Base-by-base conservation (phyloP, 2,888 invertebrate genomes). In the Stenotaenia linearis region DNA sequence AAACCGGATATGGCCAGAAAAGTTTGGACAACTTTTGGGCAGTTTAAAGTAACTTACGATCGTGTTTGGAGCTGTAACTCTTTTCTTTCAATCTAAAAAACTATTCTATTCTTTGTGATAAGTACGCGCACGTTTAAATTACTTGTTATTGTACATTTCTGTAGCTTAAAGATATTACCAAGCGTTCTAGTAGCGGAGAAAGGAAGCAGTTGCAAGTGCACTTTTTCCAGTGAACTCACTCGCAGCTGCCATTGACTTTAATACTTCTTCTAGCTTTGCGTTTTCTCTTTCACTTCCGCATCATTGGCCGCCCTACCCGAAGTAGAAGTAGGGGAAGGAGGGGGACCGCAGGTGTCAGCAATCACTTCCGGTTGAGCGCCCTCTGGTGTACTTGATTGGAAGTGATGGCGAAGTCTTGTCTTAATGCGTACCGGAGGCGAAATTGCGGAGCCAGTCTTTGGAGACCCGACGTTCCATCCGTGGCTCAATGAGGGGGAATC, bases 211-310 rank as follows among this genome's bases (percentile, higher is more conserved):
- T 69, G 69, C 69, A 69, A 69, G 69, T 69, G 69, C 69, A 28
- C 69, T 28, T 23, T 69, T 69, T 69, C 69, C 69, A 69, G 69
- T 69, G 69, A 69, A 69, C 69, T 69, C 28, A 28, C 69, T 69
- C 69, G 28, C 69, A 69, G 69, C 69, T 69, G 69, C 69, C 69
- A 69, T 69, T 69, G 69, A 69, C 69, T 69, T 45, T 45, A 45
- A 45, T 45, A 45, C 45, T 45, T 45, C 45, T 45, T 69, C 69
- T 69, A 28, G 69, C 69, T 69, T 69, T 69, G 69, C 69, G 69
- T 69, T 69, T 69, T 69, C 69, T 69, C 69, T 69, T 69, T 69
- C 69, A 69, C 69, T 69, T 69, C 69, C 69, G 69, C 69, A 69
- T 69, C 69, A 69, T 69, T 69, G 69, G 69, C 69, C 69, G 69